Conservation (phyloP, 2,888 invertebrate genomes). For the Aphodius sticticus region DNA sequence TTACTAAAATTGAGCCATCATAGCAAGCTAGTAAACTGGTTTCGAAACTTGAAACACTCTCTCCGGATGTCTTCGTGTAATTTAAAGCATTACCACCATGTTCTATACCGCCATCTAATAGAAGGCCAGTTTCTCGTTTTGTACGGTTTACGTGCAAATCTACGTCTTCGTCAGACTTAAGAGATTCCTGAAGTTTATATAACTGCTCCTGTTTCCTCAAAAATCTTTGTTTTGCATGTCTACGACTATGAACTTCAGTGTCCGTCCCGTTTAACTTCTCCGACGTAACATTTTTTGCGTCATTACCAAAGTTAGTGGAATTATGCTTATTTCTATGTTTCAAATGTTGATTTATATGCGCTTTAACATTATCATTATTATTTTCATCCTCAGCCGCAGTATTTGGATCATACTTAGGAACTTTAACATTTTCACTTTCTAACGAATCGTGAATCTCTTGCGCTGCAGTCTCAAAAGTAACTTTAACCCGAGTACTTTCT, state of each 20-base stretch:
- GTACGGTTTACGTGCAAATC: constrained; percentile 32
- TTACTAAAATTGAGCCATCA: constrained; percentile 76
- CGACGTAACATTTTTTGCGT: neutral
- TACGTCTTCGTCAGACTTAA: constrained; percentile 41
- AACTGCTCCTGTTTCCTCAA: constrained; percentile 38
- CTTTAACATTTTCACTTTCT: constrained; percentile 38
- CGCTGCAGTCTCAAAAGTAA: constrained; percentile 68
- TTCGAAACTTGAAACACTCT: constrained; percentile 86
- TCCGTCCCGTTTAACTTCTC: neutral
- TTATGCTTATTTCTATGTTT: neutral
- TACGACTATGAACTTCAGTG: constrained; percentile 27
- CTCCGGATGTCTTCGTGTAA: constrained; percentile 63
- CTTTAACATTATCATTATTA: constrained; percentile 20
- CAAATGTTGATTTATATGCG: neutral
- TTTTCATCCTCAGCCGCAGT: constrained; percentile 42
- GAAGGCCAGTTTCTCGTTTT: constrained; percentile 36
- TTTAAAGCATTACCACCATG: constrained; percentile 80
- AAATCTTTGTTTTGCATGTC: constrained; percentile 38
- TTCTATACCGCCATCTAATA: constrained; percentile 75
- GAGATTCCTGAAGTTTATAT: constrained; percentile 40
- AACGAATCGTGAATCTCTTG: constrained; percentile 55
- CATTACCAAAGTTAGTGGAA: neutral
- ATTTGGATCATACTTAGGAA: constrained; percentile 30
- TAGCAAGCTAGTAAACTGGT: constrained; percentile 79
- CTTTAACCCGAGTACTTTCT: constrained; percentile 63